Conservation (phyloP, 2,888 invertebrate genomes). For the Melitaea athalia region DNA sequence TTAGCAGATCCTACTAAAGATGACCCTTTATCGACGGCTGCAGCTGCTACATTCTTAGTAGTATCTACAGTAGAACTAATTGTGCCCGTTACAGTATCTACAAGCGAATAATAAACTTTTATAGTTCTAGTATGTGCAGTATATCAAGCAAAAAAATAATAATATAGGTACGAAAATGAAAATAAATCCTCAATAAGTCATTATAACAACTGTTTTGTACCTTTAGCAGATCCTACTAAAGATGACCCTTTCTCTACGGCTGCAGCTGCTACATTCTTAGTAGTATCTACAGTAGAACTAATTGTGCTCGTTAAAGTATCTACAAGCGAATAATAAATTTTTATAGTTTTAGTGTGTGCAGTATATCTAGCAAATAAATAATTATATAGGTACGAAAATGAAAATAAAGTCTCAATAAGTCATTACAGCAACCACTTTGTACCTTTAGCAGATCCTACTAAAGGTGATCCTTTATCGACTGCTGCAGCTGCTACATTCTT, state of each 20-base stretch:
- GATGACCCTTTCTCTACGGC: slow-evolving; percentile 55
- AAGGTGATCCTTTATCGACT: slow-evolving; percentile 53
- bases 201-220: slow-evolving; percentile 26
- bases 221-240: slow-evolving; percentile 48
- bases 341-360: not conserved
- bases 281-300: slow-evolving; percentile 50
- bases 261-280: slow-evolving; percentile 45
- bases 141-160: not conserved
- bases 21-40: slow-evolving; percentile 53
- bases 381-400: not conserved
- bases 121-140: not conserved
- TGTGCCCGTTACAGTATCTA: slow-evolving; percentile 44
- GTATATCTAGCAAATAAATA: slow-evolving; percentile 34
- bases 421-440: slow-evolving; percentile 1
- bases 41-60: slow-evolving; percentile 45
- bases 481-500: slow-evolving; percentile 47
- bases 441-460: slow-evolving; percentile 49
- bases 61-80: slow-evolving; percentile 54
- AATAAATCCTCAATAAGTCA: not conserved
- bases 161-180: not conserved
- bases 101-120: slow-evolving; percentile 27
- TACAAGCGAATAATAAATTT: slow-evolving; percentile 11
- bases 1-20: slow-evolving; percentile 49
- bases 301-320: slow-evolving; percentile 34
- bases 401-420: not conserved